Percentiles rank a stretch among this genome's conserved stretches.
Conservation (phyloP, 2,113 vertebrate genomes). For the Phalacrocorax aristotelis region DNA sequence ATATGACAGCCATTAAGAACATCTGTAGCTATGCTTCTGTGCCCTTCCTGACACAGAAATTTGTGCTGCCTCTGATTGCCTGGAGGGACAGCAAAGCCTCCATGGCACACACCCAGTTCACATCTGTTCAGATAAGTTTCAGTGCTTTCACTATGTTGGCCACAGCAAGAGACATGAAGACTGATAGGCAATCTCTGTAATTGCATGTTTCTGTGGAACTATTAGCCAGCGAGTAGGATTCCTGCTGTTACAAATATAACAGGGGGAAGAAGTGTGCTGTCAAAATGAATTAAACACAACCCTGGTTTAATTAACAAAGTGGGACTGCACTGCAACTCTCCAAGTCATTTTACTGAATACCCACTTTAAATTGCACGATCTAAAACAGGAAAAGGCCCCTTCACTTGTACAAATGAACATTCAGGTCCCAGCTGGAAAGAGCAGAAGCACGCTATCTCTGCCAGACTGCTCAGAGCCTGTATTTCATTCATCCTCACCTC, state of each 20-base stretch:
- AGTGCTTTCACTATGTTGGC: neutral
- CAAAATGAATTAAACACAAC: slow-evolving; percentile 32
- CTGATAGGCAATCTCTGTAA: slow-evolving; percentile 43
- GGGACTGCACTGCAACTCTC: neutral
- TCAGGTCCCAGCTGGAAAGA: neutral
- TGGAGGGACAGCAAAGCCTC: neutral
- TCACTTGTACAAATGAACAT: neutral
- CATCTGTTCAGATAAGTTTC: neutral
- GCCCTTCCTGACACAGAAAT: neutral
- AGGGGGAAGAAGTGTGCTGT: neutral
- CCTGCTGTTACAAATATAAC: slow-evolving; percentile 3
- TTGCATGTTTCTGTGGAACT: slow-evolving; percentile 7
- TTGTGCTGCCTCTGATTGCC: neutral
- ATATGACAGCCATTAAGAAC: slow-evolving; percentile 8
- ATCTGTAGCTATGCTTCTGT: neutral
- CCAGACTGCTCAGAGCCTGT: neutral
- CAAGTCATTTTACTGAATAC: neutral
- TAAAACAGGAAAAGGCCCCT: neutral
- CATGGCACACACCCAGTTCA: neutral
- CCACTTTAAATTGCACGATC: neutral
- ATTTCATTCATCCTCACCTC: neutral
- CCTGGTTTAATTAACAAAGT: slow-evolving; percentile 51
- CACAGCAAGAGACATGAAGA: neutral
- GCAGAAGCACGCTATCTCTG: neutral
- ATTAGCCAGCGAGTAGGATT: neutral